Evolutionary conservation across 2,113 vertebrate genomes (phyloP).

Genomic region (Empidonax alnorum): DNA sequence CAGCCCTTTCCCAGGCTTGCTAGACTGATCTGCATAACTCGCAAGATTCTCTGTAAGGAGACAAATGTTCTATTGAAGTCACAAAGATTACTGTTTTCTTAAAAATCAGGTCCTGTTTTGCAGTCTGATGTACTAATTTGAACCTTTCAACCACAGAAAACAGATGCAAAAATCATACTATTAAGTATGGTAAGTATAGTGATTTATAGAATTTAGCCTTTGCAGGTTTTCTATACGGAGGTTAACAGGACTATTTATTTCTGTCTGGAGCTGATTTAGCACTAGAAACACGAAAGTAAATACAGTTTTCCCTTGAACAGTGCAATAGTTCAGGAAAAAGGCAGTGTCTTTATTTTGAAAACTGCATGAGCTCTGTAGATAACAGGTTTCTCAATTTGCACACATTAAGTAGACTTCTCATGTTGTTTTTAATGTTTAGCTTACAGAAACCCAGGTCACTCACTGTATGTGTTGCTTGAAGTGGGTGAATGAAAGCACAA

Average conservation of each 20-base stretch:
- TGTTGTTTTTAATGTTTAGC: background rate
- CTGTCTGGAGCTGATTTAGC: background rate
- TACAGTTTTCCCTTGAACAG: background rate
- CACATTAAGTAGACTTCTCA: background rate
- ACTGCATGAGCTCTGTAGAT: background rate
- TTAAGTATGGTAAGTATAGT: background rate
- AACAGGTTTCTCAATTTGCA: slow-evolving; percentile 20
- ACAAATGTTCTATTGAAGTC: background rate
- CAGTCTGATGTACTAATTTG: background rate
- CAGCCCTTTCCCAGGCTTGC: background rate
- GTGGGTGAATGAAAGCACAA: slow-evolving; percentile 2
- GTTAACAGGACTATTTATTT: slow-evolving; percentile 16
- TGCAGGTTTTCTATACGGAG: background rate
- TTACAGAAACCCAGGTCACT: background rate
- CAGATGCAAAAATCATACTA: background rate
- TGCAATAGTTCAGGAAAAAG: background rate
- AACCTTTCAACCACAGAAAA: background rate
- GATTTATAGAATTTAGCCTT: background rate
- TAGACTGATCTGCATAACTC: background rate
- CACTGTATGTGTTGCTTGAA: background rate
- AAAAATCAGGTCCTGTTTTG: background rate
- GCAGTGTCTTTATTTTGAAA: slow-evolving; percentile 8
- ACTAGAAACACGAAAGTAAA: background rate
- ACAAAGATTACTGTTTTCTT: background rate
- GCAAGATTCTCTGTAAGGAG: background rate